Evolutionary conservation across 92 coral and sea anemone genomes (phyloP).

Genomic region (Bergia puertoricense): DNA sequence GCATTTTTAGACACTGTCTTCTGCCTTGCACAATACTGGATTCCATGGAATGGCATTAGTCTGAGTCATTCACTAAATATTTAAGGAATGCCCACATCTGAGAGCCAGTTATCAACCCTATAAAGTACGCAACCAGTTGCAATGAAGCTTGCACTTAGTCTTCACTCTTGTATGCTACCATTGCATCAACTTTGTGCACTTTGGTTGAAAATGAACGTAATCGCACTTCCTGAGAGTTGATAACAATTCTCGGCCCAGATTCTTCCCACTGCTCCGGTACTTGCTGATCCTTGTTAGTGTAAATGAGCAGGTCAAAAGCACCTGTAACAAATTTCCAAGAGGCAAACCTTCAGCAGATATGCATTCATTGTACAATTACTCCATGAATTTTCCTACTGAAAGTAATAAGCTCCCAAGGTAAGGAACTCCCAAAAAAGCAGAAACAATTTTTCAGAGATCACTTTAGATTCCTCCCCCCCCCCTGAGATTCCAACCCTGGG

Average conservation of each 20-base stretch:
- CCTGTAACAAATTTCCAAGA: slow-evolving; percentile 55
- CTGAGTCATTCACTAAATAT: too few species aligned
- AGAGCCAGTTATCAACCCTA: not conserved
- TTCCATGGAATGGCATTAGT: too few species aligned
- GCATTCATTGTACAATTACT: too few species aligned
- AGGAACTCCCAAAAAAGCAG: too few species aligned
- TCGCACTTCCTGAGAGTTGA: slow-evolving; percentile 95
- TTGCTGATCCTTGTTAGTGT: slow-evolving; percentile 87
- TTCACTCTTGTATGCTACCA: slow-evolving; percentile 96
- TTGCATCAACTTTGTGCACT: slow-evolving; percentile 94
- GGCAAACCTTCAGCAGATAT: too few species aligned
- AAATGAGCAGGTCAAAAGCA: slow-evolving; percentile 95
- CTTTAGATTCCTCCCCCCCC: too few species aligned
- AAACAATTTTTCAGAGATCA: too few species aligned
- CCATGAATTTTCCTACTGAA: too few species aligned
- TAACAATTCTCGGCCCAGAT: slow-evolving; percentile 94
- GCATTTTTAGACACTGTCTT: too few species aligned
- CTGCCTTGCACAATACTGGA: too few species aligned
- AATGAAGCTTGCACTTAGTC: slow-evolving; percentile 45
- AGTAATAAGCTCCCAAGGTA: too few species aligned
- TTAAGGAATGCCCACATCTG: not conserved
- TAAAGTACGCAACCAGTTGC: not conserved
- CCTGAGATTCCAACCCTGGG: too few species aligned
- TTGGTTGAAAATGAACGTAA: slow-evolving; percentile 90
- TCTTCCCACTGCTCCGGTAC: slow-evolving; percentile 98